Percentiles rank a stretch among this genome's conserved stretches.
Evolutionary conservation across 2,888 invertebrate species (phyloP).

Genomic region (Hipparchia sbordonii): DNA sequence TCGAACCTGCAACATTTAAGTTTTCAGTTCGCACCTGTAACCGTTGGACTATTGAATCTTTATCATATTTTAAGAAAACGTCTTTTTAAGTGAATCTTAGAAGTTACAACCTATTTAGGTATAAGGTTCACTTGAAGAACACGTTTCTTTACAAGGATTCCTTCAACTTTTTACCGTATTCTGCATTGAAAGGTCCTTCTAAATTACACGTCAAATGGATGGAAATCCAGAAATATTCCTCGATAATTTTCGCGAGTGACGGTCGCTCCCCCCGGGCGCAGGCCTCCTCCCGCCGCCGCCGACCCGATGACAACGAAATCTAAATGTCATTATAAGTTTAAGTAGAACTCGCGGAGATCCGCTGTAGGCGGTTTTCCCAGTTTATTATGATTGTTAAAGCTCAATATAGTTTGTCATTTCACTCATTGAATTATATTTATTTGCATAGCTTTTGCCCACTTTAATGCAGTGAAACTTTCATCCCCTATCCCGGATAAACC

Average conservation of each 20-base stretch:
- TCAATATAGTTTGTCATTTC: conserved; percentile 44
- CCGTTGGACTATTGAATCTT: no score
- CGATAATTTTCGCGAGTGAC: conserved; percentile 51
- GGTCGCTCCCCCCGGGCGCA: conserved; percentile 23
- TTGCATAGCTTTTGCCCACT: no score
- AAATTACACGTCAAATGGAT: conserved; percentile 77
- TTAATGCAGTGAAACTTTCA: no score
- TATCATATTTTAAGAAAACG: no score
- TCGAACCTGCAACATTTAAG: no score
- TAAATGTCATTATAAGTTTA: conserved; percentile 81
- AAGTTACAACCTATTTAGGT: no score
- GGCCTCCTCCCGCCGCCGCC: conserved; percentile 22
- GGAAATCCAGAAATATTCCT: conserved; percentile 74
- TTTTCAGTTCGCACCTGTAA: no score
- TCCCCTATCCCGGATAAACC: no score
- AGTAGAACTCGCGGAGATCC: conserved; percentile 61
- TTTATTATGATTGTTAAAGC: conserved; percentile 57
- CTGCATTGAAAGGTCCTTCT: conserved; percentile 51
- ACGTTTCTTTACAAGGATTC: background rate
- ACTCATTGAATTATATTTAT: background rate
- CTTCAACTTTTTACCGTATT: background rate
- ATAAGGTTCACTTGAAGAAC: background rate
- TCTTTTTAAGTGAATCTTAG: no score
- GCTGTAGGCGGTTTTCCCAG: conserved; percentile 58
- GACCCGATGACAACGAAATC: conserved; percentile 72